Evolutionary conservation across 2,113 vertebrate species (phyloP).

Genomic region (Pluvianellus socialis): DNA sequence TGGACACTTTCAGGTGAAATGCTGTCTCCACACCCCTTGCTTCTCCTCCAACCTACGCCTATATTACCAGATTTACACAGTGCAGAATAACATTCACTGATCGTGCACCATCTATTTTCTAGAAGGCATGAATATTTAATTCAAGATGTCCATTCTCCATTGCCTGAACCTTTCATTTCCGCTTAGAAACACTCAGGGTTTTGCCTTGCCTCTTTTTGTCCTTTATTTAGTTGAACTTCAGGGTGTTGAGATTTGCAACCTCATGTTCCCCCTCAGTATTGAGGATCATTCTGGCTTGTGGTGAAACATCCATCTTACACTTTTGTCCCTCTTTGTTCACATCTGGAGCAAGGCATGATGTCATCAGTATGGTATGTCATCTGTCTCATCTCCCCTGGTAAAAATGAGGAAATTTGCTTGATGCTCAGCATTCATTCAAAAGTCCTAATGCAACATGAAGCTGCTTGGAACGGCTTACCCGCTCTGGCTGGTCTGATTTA

Average conservation of each 20-base stretch:
- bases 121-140: not conserved
- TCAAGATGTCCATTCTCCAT: not conserved
- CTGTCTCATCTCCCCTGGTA: conserved; percentile 41
- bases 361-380: conserved; percentile 40
- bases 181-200: not conserved
- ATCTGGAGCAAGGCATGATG: conserved; percentile 36
- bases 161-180: not conserved
- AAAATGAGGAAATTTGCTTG: conserved; percentile 29
- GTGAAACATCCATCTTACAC: not conserved
- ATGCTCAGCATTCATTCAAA: not conserved
- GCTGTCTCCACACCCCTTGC: not conserved
- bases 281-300: not conserved
- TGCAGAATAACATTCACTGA: not conserved
- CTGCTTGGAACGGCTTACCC: not conserved
- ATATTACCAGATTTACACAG: not conserved
- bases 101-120: not conserved
- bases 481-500: not conserved
- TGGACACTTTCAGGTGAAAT: not conserved
- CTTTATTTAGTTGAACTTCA: not conserved
- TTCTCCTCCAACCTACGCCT: not conserved
- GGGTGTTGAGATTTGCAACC: not conserved
- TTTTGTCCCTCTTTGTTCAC: conserved; percentile 20
- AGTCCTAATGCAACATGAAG: not conserved
- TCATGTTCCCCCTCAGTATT: not conserved
- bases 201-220: not conserved